Evolutionary conservation across 2,888 invertebrate genomes (phyloP), one percentile per base, ranked within the genome.

Genomic region (Phalangium opilio): DNA sequence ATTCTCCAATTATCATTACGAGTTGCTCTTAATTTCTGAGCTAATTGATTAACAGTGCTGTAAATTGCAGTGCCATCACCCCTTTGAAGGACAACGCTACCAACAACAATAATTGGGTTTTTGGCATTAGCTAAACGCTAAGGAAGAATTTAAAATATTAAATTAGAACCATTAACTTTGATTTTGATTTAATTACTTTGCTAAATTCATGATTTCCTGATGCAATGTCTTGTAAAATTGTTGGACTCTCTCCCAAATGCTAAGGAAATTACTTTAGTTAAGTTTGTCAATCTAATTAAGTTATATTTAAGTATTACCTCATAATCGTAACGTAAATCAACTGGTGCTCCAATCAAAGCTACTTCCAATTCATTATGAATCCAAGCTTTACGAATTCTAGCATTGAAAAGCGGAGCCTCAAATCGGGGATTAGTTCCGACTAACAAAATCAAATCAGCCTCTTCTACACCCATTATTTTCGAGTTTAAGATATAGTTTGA

Each of bases 391-490:
- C 98, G 78, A 54, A 99, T 78, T 59, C 98, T 78, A 1, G 96
- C 83, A 69, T 98, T 98, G 50, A 99, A 72, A 27, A 98, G 71
- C 1, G 98, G 95, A 36, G 98, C 96, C 70, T 98, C 98, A 66
- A 84, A 90, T 44, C 98, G 77, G 0, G 93, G 87, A 73, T 99
- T 99, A 1, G 93, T 91, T 47, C 98, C 98, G 59, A 98, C 78
- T 44, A 99, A 70, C 1, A 98, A 70, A 17, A 98, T 76, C 48
- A 84, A 75, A 68, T 98, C 98, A 0, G 95, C 83, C 50, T 93
- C 83, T 68, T 99, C 98, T 21, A 95, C 75, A 41, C 81, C 81
- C 40, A 81, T 78, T 59, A 98, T 93, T 60, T 76, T 79, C 42
- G 84, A 83, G 69, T 98, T 98, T 51, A 95, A 71, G 43, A 96